Percentiles rank a stretch among this genome's conserved stretches.
phyloP scores from a whole-genome alignment of 2,797 vertebrate species.

The Arnoldichthys spilopterus region DNA sequence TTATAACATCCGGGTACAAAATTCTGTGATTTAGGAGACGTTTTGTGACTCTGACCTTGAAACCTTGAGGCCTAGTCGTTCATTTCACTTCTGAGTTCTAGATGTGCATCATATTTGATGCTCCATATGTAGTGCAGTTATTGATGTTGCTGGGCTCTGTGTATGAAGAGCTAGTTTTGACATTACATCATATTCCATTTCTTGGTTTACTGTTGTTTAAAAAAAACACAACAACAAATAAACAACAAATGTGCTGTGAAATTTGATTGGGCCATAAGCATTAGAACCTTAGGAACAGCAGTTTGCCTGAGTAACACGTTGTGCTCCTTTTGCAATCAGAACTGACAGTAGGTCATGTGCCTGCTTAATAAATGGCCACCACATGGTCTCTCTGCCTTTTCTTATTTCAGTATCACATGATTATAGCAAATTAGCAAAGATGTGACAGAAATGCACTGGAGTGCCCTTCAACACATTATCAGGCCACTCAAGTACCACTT shows the following conservation, averaged over 20 bases:
- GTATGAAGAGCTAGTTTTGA: not conserved
- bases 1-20: not conserved
- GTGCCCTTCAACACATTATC: not conserved
- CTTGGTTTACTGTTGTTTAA: not conserved
- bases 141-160: not conserved
- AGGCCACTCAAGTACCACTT: not conserved
- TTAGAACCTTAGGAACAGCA: not conserved
- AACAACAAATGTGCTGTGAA: not conserved
- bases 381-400: not conserved
- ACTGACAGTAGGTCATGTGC: not conserved
- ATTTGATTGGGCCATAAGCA: not conserved
- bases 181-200: not conserved
- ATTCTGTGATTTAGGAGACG: not conserved
- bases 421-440: not conserved
- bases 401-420: not conserved
- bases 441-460: not conserved
- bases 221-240: not conserved
- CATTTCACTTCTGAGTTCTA: not conserved
- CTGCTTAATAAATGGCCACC: not conserved
- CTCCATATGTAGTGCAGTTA: not conserved
- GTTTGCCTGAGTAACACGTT: not conserved
- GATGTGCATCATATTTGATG: not conserved
- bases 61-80: not conserved
- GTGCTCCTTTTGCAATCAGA: not conserved
- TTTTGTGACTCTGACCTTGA: not conserved